phyloP scores from a whole-genome alignment of 2,113 vertebrate genomes.

The Sceloporus undulatus region DNA sequence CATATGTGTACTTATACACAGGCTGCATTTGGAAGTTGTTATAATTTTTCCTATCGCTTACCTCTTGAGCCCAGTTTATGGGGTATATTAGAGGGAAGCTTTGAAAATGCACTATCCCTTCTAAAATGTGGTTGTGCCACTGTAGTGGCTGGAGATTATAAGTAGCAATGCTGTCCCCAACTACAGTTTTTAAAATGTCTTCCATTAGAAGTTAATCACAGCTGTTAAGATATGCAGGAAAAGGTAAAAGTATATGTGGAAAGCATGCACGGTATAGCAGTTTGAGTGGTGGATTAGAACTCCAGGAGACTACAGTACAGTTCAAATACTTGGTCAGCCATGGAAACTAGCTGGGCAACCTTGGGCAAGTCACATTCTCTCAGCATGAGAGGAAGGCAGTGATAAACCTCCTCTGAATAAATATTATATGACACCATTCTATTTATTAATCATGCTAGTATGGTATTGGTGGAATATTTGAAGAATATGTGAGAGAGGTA shows the following conservation, averaged over 20 bases:
- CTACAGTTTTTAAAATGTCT: too few relatives aligned
- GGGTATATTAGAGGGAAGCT: background rate
- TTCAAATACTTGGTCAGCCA: too few relatives aligned
- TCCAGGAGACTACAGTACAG: too few relatives aligned
- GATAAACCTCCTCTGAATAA: too few relatives aligned
- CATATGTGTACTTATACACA: background rate
- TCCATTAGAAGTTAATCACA: background rate
- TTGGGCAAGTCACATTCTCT: too few relatives aligned
- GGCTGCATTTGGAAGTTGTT: background rate
- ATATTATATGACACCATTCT: background rate
- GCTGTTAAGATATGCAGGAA: background rate
- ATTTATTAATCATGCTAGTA: background rate
- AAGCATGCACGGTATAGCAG: too few relatives aligned
- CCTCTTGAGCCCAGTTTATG: background rate
- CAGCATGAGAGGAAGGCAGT: too few relatives aligned
- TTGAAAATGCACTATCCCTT: background rate
- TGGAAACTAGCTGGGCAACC: too few relatives aligned
- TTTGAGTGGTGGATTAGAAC: too few relatives aligned
- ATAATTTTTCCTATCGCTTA: background rate
- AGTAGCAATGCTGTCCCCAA: background rate
- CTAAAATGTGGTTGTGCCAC: background rate
- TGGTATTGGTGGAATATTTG: background rate
- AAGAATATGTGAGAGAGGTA: too few relatives aligned
- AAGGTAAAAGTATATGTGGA: background rate
- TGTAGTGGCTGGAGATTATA: background rate